These are phyloP conservation scores for Troides aeacus DNA, from an alignment of 2,888 invertebrate species.

Conservation along the genomic window DNA sequence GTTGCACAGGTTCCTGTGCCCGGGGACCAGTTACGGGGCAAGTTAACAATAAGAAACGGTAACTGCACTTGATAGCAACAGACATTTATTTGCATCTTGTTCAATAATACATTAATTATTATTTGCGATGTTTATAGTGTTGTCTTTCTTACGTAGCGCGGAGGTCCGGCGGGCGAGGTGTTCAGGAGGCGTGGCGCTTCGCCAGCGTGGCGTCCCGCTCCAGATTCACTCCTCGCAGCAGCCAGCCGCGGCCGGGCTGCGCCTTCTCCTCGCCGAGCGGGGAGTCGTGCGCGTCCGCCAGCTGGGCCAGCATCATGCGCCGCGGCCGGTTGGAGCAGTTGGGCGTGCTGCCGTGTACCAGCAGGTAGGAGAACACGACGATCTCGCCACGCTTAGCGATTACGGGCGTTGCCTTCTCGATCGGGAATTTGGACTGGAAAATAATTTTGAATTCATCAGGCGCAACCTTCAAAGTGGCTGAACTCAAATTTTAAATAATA, in stretches of 20 bases:
- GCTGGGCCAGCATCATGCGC: conserved; percentile 78
- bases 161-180: neutral
- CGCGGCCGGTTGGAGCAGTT: conserved; percentile 69
- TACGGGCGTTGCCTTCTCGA: conserved; percentile 73
- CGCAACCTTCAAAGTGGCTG: too few relatives aligned
- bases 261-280: conserved; percentile 64
- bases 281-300: conserved; percentile 77
- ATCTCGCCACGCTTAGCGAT: conserved; percentile 76
- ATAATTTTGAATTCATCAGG: neutral
- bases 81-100: too few relatives aligned
- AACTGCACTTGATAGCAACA: too few relatives aligned
- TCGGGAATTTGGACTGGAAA: conserved; percentile 64
- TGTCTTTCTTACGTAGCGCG: neutral
- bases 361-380: conserved; percentile 79
- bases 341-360: conserved; percentile 79
- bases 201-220: conserved; percentile 53
- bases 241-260: conserved; percentile 76
- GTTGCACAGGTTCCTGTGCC: too few relatives aligned
- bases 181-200: conserved; percentile 28
- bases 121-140: too few relatives aligned
- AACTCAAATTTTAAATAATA: too few relatives aligned
- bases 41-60: too few relatives aligned
- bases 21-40: too few relatives aligned
- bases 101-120: too few relatives aligned
- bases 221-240: conserved; percentile 74